Conservation (phyloP, 2,113 vertebrate species). For the Ceyx cyanopectus region DNA sequence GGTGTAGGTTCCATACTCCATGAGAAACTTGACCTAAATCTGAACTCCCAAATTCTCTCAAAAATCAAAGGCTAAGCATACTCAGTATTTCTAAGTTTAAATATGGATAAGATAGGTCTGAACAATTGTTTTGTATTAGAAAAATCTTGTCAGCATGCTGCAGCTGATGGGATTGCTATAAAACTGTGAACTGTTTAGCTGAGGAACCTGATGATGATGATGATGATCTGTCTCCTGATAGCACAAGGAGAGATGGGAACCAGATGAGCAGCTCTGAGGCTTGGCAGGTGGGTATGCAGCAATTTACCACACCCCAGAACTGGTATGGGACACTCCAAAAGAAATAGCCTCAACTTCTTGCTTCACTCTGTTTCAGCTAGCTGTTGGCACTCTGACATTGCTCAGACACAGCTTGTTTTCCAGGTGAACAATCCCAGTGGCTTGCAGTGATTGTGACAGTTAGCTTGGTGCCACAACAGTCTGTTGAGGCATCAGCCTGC, state of each 20-base stretch:
- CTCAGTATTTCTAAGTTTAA: not conserved
- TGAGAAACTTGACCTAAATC: not conserved
- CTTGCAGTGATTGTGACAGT: not conserved
- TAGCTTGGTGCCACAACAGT: not conserved
- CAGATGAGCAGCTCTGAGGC: not conserved
- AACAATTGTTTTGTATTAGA: not conserved
- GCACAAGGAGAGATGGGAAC: not conserved
- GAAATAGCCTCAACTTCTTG: not conserved
- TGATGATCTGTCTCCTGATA: fast-evolving
- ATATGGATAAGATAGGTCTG: not conserved
- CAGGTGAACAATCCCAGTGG: not conserved
- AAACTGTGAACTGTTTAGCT: not conserved
- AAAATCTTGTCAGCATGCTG: not conserved
- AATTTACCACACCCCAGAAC: not conserved
- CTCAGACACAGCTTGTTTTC: not conserved
- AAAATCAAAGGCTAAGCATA: not conserved
- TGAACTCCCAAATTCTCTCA: not conserved
- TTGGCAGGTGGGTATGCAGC: not conserved
- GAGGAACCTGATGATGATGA: not conserved
- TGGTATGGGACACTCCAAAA: not conserved
- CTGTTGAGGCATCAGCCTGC: not conserved
- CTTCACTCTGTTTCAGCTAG: not conserved
- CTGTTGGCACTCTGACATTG: not conserved
- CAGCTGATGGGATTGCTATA: not conserved
- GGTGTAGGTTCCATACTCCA: not conserved